Evolutionary conservation across 2,888 invertebrate genomes (phyloP).

Genomic region (Desoria tigrina): DNA sequence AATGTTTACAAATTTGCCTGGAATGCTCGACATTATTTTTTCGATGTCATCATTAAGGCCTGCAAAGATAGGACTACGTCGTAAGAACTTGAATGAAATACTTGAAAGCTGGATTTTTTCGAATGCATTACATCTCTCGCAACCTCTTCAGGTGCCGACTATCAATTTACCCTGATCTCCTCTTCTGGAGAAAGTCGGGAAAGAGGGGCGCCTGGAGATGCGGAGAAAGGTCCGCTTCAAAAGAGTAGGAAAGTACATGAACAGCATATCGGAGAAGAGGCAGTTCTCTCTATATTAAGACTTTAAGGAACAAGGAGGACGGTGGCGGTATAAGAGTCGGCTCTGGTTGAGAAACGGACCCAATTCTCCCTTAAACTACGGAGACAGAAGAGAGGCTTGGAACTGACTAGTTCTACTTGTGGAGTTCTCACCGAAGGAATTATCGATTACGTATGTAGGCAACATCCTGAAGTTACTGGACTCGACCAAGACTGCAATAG

Average conservation of each 20-base stretch:
- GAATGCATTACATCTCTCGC: too few relatives aligned
- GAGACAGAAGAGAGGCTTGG: background rate
- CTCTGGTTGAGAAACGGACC: background rate
- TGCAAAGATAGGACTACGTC: too few relatives aligned
- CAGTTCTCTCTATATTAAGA: background rate
- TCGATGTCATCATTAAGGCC: too few relatives aligned
- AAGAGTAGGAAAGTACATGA: too few relatives aligned
- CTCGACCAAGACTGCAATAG: too few relatives aligned
- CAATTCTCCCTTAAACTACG: background rate
- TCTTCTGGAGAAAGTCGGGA: constrained; percentile 11
- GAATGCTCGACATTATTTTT: too few relatives aligned
- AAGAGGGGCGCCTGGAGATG: constrained; percentile 36
- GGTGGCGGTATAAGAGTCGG: background rate
- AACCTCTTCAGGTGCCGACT: too few relatives aligned
- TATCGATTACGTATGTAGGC: constrained; percentile 40
- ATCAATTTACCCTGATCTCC: too few relatives aligned
- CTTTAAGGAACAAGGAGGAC: background rate
- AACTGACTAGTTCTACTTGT: constrained; percentile 25
- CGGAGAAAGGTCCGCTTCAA: constrained; percentile 23
- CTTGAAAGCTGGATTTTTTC: too few relatives aligned
- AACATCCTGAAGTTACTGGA: background rate
- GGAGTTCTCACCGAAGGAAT: constrained; percentile 46
- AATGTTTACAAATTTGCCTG: too few relatives aligned
- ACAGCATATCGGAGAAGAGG: too few relatives aligned
- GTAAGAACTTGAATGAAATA: too few relatives aligned